phyloP scores from a whole-genome alignment of 2,113 vertebrate species.

The Eonycteris spelaea region DNA sequence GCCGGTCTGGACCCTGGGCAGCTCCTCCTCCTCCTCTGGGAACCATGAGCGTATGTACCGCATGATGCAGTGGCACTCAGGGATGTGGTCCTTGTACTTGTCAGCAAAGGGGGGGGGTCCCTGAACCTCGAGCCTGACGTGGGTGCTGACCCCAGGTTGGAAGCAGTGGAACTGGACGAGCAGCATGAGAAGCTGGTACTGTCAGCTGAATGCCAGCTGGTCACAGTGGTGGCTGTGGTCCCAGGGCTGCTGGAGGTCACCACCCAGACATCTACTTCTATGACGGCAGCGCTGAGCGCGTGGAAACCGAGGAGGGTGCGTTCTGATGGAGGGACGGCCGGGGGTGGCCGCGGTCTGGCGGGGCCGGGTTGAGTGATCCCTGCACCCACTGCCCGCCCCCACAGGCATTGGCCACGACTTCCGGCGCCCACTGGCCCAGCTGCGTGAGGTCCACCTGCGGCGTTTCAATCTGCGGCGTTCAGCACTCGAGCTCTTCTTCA shows the following conservation, averaged over 20 bases:
- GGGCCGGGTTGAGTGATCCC: fast-evolving
- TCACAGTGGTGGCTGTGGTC: slow-evolving; percentile 92
- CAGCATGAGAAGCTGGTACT: slow-evolving; percentile 95
- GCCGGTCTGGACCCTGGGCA: background rate
- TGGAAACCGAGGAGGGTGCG: slow-evolving; percentile 95
- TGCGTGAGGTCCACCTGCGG: slow-evolving; percentile 95
- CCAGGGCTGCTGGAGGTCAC: slow-evolving; percentile 94
- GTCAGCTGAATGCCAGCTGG: slow-evolving; percentile 96
- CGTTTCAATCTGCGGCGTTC: slow-evolving; percentile 98
- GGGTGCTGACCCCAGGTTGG: slow-evolving; percentile 78
- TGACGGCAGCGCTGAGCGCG: slow-evolving; percentile 91
- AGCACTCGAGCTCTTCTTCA: slow-evolving; percentile 97
- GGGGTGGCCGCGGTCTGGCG: fast-evolving
- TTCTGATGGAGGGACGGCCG: background rate
- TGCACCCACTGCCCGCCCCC: fast-evolving
- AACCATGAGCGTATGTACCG: background rate
- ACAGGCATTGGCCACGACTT: slow-evolving; percentile 95
- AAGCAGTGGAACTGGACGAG: slow-evolving; percentile 88
- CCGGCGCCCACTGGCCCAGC: slow-evolving; percentile 93
- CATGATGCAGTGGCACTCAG: background rate
- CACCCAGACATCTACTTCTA: slow-evolving; percentile 97
- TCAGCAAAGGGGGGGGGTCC: no score
- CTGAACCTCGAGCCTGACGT: background rate
- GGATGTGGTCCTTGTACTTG: background rate
- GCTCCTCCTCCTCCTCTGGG: background rate